Percentiles rank a stretch among this genome's conserved stretches.
phyloP scores from a whole-genome alignment of 2,888 invertebrate species.

The Epistrophe grossulariae region DNA sequence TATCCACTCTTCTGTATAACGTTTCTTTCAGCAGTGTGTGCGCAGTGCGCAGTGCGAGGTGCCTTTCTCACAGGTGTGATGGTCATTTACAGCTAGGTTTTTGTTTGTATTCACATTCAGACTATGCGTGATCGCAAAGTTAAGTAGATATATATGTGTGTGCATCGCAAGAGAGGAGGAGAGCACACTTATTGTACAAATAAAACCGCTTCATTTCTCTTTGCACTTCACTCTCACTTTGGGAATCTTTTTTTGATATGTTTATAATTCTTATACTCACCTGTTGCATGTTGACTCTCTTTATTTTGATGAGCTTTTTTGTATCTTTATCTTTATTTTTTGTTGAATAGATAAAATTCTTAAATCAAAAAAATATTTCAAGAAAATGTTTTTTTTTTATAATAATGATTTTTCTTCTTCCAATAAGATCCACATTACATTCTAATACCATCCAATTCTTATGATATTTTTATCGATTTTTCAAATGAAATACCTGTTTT shows the following conservation, averaged over 20 bases:
- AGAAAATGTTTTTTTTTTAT: background rate
- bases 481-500: conserved; percentile 82
- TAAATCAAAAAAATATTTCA: background rate
- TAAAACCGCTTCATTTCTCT: conserved; percentile 74
- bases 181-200: conserved; percentile 41
- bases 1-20: conserved; percentile 62
- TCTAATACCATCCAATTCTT: conserved; percentile 53
- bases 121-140: conserved; percentile 69
- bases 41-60: conserved; percentile 28
- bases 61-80: conserved; percentile 64
- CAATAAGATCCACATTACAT: conserved; percentile 41
- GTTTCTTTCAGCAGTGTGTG: conserved; percentile 57
- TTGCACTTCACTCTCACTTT: conserved; percentile 80
- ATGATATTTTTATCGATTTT: background rate
- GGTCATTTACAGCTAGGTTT: conserved; percentile 76
- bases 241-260: conserved; percentile 62
- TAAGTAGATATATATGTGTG: conserved; percentile 48
- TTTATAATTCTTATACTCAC: conserved; percentile 17
- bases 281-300: conserved; percentile 48
- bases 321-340: background rate
- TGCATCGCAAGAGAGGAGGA: conserved; percentile 3
- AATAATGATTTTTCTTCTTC: background rate
- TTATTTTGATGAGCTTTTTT: conserved; percentile 60
- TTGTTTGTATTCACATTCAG: conserved; percentile 40
- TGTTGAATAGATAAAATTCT: background rate